Conservation (phyloP, 2,113 vertebrate genomes). For the Chionomys nivalis region DNA sequence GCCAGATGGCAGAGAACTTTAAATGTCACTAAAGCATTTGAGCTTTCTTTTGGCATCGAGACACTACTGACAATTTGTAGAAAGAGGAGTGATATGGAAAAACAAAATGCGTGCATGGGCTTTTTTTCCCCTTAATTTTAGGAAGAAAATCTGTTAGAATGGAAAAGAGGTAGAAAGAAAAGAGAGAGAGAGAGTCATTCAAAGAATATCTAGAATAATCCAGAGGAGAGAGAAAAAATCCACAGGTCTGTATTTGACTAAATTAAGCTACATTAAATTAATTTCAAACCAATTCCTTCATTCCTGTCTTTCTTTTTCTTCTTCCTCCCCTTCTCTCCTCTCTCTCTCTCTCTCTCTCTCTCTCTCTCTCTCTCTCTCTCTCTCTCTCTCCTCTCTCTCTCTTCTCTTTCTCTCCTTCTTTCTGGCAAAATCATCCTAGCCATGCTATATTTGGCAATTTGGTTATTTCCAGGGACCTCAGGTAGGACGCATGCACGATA, state of each 20-base stretch:
- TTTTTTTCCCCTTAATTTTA: not conserved
- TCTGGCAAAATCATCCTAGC: not conserved
- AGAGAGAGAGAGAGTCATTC: not conserved
- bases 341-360: accelerated
- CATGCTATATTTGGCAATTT: not conserved
- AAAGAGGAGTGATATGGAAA: constrained; percentile 8
- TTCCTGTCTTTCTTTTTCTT: not conserved
- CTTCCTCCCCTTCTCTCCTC: too few relatives aligned
- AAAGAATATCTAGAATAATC: constrained; percentile 7
- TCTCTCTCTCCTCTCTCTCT: not conserved
- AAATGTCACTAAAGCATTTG: constrained; percentile 71
- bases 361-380: not conserved
- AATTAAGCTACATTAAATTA: constrained; percentile 18
- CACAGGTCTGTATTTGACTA: not conserved
- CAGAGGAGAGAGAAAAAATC: not conserved
- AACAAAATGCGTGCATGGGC: not conserved
- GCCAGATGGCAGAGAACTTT: constrained; percentile 69
- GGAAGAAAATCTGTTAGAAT: constrained; percentile 27
- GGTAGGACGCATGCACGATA: not conserved
- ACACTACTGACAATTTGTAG: constrained; percentile 60
- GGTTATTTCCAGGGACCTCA: constrained; percentile 55
- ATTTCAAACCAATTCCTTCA: constrained; percentile 15
- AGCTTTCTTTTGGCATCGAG: constrained; percentile 71
- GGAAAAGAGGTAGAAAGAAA: not conserved
- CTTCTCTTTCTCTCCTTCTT: not conserved